Conservation (phyloP, 2,113 vertebrate genomes). For the Nothoprocta perdicaria region DNA sequence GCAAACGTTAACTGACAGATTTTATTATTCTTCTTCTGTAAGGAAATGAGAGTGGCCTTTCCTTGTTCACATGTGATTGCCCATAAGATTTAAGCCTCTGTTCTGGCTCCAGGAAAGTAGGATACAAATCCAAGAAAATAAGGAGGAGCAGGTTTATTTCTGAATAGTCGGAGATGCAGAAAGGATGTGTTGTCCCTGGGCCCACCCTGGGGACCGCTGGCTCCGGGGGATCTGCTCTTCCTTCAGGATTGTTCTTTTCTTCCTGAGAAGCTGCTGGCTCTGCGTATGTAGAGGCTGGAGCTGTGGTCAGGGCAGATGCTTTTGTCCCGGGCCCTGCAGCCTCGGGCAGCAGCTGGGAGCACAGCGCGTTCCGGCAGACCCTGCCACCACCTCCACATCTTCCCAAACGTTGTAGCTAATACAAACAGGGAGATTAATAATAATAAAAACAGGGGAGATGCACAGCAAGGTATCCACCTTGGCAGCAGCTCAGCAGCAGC, state of each 20-base stretch:
- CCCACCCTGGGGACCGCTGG: too few relatives aligned
- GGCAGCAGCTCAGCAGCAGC: too few relatives aligned
- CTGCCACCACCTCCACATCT: neutral
- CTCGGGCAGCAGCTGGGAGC: too few relatives aligned
- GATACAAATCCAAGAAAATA: neutral
- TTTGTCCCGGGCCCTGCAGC: too few relatives aligned
- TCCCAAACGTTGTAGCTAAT: neutral
- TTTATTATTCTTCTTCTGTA: neutral
- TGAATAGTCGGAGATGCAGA: fast-evolving
- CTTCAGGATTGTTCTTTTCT: neutral
- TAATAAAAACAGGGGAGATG: too few relatives aligned
- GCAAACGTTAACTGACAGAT: neutral
- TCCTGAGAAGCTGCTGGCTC: neutral
- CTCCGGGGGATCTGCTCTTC: neutral
- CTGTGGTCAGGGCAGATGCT: too few relatives aligned
- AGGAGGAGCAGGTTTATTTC: neutral
- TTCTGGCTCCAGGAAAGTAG: neutral
- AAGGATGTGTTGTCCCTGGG: neutral
- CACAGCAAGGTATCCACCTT: too few relatives aligned
- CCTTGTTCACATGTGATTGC: neutral
- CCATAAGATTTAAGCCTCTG: neutral
- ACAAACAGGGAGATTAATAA: neutral
- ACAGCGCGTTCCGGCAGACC: neutral
- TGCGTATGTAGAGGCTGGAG: neutral
- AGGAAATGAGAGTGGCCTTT: neutral